Percentiles rank a stretch among this genome's conserved stretches.
Conservation (phyloP, 2,797 vertebrate species). For the Hyperoplus lanceolatus region DNA sequence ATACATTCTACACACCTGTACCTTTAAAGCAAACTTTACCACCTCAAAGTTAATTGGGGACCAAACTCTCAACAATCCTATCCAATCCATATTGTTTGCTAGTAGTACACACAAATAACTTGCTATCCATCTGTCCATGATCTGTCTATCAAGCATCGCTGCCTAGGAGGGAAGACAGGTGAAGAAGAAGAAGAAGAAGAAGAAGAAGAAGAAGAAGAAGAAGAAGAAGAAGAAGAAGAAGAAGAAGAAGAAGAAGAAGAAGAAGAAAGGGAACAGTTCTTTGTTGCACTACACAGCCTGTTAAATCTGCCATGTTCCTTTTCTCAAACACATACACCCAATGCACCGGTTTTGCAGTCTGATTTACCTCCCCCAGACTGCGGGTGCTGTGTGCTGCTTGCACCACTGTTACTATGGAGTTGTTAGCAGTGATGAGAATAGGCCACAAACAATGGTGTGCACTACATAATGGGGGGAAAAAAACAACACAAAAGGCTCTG, state of each 20-base stretch:
- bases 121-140: background rate
- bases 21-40: background rate
- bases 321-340: slow-evolving; percentile 55
- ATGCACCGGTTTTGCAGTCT: slow-evolving; percentile 54
- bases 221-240: slow-evolving; percentile 27
- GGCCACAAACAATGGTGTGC: slow-evolving; percentile 48
- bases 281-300: slow-evolving; percentile 52
- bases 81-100: slow-evolving; percentile 1
- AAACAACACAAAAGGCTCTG: slow-evolving; percentile 34
- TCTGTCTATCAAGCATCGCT: background rate
- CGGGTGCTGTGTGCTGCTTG: slow-evolving; percentile 46
- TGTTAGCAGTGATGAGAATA: slow-evolving; percentile 61
- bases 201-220: slow-evolving; percentile 27
- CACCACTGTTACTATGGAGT: slow-evolving; percentile 44
- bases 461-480: slow-evolving; percentile 33
- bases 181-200: slow-evolving; percentile 28
- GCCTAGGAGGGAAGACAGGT: no score
- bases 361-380: slow-evolving; percentile 59
- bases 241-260: slow-evolving; percentile 32
- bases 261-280: slow-evolving; percentile 46
- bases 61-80: background rate
- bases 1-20: no score
- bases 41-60: slow-evolving; percentile 8
- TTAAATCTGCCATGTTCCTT: slow-evolving; percentile 71
- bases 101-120: slow-evolving; percentile 1